Conservation (phyloP, 1,140 invertebrate species). For the Lucilia sericata region DNA sequence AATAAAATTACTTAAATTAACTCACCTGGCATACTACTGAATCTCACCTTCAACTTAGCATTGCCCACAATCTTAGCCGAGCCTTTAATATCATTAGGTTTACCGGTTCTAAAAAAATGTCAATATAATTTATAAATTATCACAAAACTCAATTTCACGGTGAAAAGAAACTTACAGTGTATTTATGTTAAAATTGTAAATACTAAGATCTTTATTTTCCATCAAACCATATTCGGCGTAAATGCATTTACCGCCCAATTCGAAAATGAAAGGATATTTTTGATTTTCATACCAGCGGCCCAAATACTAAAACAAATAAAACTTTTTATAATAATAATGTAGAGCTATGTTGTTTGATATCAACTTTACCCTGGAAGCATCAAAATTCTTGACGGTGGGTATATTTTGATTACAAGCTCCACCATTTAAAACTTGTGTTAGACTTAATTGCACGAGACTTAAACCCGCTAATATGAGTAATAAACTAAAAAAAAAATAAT, state of each 20-base stretch:
- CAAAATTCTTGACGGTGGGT: slow-evolving; percentile 39
- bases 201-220: slow-evolving; percentile 64
- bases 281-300: slow-evolving; percentile 85
- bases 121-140: too few species aligned
- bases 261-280: slow-evolving; percentile 81
- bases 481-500: slow-evolving; percentile 24
- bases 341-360: not conserved
- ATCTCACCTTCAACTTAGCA: slow-evolving; percentile 39
- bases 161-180: slow-evolving; percentile 39
- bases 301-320: slow-evolving; percentile 69
- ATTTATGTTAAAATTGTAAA: slow-evolving; percentile 33
- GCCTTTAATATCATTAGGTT: slow-evolving; percentile 23
- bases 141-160: too few species aligned
- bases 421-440: not conserved
- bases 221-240: slow-evolving; percentile 74
- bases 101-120: slow-evolving; percentile 36
- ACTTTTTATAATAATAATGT: not conserved
- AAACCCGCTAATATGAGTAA: not conserved
- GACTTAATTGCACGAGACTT: not conserved
- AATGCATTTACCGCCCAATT: slow-evolving; percentile 81
- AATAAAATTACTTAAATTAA: too few species aligned
- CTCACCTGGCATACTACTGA: slow-evolving; percentile 38
- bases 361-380: slow-evolving; percentile 32
- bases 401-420: slow-evolving; percentile 20
- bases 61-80: slow-evolving; percentile 33